Percentiles rank a stretch among this genome's conserved stretches.
phyloP scores from a whole-genome alignment of 2,113 vertebrate genomes.

The Butastur rufipennis region DNA sequence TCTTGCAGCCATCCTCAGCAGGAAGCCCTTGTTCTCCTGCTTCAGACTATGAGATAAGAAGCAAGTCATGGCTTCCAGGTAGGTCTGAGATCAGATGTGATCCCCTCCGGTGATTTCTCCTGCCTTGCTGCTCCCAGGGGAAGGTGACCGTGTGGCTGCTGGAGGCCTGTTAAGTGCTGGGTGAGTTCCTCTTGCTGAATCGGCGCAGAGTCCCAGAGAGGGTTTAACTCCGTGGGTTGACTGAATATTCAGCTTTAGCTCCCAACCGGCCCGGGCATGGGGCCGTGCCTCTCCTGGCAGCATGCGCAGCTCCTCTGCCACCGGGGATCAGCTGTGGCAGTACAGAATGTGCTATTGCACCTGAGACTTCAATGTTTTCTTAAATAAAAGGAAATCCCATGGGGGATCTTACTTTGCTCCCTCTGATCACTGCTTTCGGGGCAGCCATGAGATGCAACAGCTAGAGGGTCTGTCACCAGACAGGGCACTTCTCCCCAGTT shows the following conservation, averaged over 20 bases:
- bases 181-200: background rate
- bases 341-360: background rate
- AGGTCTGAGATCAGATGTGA: background rate
- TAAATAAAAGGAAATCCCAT: background rate
- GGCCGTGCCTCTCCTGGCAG: fast-evolving
- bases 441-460: background rate
- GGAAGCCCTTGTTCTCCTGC: background rate
- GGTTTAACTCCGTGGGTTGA: background rate
- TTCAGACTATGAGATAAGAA: background rate
- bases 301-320: background rate
- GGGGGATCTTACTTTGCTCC: background rate
- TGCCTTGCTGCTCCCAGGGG: background rate
- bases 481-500: background rate
- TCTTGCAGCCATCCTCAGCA: fast-evolving
- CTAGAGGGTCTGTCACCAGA: background rate
- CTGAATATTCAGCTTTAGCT: background rate
- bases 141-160: background rate
- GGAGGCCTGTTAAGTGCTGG: background rate
- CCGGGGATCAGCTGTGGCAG: background rate
- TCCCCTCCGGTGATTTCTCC: background rate
- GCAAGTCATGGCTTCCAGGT: background rate
- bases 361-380: background rate
- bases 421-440: background rate
- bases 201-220: fast-evolving
- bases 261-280: background rate